Evolutionary conservation across 1,140 invertebrate species (phyloP), one percentile per base, ranked within the genome.

Genomic region (Caenorhabditis inopinata): DNA sequence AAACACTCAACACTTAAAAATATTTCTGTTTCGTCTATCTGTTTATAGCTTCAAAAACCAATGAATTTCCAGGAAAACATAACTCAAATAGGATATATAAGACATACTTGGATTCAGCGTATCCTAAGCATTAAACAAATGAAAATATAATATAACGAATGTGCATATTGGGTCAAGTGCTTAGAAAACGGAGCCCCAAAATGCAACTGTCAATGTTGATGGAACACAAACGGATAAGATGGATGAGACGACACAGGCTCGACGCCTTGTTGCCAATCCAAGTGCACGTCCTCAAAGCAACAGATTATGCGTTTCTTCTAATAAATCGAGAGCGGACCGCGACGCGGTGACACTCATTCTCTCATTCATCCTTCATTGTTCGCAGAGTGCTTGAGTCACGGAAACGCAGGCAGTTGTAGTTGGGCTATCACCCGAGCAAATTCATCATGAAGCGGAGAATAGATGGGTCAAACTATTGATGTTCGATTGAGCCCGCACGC

Each of bases 141-240:
- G 21, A 16, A 16, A 32, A 32, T 18, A 68, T 38, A 35, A 38
- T 25, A 18, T 38, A 32, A 42, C 32, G 58, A 68, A 68, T 38
- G 58, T 68, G 58, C 58, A 68, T 29, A 68, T 68, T 68, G 38
- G 58, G 58, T 68, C 58, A 68, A 68, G 58, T 68, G 58, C 38
- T 18, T 2, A 12, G 27, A 58, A 32, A 29, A 21, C 23, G 7
- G 23, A 51, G 21, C 16, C 3, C 58, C 29, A 68, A 68, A 38
- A 68, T 68, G 58, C 58, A 32, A 68, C 58, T 68, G 58, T 68
- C 58, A 35, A 42, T 32, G 51, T 14, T 58, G 18, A 18, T 16
- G 49, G 21, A n/a, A n/a, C n/a, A n/a, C n/a, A n/a, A n/a, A 32
- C 49, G 32, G 32, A 68, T 38, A 68, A 68, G 58, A 68, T 68